Percentiles rank a stretch among this genome's conserved stretches.
phyloP scores from a whole-genome alignment of 2,888 invertebrate species.

The Melipona beecheii region DNA sequence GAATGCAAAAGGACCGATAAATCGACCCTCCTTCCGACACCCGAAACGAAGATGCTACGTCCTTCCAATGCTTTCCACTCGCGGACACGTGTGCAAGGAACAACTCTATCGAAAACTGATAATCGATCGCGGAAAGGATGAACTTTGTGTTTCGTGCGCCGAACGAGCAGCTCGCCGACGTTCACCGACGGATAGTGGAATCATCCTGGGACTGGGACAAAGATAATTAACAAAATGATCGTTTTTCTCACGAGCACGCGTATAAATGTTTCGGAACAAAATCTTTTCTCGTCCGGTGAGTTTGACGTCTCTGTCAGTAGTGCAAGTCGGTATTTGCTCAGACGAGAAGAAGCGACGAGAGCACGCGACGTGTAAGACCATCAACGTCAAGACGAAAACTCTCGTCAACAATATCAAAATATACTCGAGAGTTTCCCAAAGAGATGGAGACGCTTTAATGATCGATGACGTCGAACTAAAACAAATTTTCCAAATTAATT shows the following conservation, averaged over 20 bases:
- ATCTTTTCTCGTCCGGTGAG: background rate
- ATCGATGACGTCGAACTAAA: background rate
- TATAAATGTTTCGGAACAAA: background rate
- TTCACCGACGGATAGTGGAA: background rate
- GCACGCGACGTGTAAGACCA: slow-evolving; percentile 20
- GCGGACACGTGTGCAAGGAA: slow-evolving; percentile 14
- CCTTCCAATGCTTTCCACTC: slow-evolving; percentile 44
- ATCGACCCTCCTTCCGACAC: slow-evolving; percentile 66
- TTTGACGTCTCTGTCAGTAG: slow-evolving; percentile 16
- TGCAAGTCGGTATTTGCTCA: slow-evolving; percentile 10
- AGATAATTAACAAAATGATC: too few species aligned
- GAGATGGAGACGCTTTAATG: background rate
- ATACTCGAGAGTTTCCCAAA: slow-evolving; percentile 2
- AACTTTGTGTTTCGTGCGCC: background rate
- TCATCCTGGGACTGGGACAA: background rate
- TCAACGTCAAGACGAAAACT: slow-evolving; percentile 32
- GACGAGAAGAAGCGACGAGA: slow-evolving; percentile 25
- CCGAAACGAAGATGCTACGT: slow-evolving; percentile 61
- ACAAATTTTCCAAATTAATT: background rate
- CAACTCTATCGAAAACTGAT: slow-evolving; percentile 3
- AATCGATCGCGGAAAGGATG: slow-evolving; percentile 6
- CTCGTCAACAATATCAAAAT: slow-evolving; percentile 28
- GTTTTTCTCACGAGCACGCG: background rate
- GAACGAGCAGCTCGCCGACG: background rate
- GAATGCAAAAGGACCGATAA: slow-evolving; percentile 70